A percentile compares a stretch with the other conserved stretches of the same genome.
Conservation (phyloP, 2,797 vertebrate species). For the Pseudocheirus occidentalis region DNA sequence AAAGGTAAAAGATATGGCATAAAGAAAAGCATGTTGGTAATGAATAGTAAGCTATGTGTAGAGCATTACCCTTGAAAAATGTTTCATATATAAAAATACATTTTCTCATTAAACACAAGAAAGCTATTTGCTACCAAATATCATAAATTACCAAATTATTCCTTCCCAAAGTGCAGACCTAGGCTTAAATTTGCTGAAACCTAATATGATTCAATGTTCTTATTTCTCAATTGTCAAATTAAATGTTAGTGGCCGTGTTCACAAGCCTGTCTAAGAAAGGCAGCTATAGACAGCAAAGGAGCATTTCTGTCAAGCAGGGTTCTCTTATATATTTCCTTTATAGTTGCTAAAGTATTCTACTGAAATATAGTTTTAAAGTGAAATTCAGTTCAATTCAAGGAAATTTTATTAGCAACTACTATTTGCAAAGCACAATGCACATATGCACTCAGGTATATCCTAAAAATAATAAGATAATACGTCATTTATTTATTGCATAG, state of each 20-base stretch:
- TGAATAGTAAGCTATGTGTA: not conserved
- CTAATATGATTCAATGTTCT: not conserved
- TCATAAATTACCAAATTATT: not conserved
- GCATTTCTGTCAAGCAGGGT: not conserved
- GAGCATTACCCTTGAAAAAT: not conserved
- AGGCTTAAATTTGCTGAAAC: not conserved
- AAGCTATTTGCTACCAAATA: not conserved
- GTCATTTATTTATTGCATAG: not conserved
- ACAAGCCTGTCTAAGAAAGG: not conserved
- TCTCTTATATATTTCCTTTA: not conserved
- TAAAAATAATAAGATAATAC: not conserved
- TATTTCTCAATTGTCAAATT: conserved; percentile 5
- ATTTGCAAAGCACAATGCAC: not conserved
- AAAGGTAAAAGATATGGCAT: not conserved
- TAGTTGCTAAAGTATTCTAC: not conserved
- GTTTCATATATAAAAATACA: not conserved
- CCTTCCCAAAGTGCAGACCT: not conserved
- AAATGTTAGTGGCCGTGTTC: not conserved
- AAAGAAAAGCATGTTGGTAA: not conserved
- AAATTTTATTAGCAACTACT: not conserved
- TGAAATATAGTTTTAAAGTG: not conserved
- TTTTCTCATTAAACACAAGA: not conserved
- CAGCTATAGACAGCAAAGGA: not conserved
- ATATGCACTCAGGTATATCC: not conserved
- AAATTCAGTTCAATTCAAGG: not conserved